These are phyloP conservation scores for Crotalus horridus DNA, from an alignment of 2,113 vertebrate genomes.

Conservation along the genomic window DNA sequence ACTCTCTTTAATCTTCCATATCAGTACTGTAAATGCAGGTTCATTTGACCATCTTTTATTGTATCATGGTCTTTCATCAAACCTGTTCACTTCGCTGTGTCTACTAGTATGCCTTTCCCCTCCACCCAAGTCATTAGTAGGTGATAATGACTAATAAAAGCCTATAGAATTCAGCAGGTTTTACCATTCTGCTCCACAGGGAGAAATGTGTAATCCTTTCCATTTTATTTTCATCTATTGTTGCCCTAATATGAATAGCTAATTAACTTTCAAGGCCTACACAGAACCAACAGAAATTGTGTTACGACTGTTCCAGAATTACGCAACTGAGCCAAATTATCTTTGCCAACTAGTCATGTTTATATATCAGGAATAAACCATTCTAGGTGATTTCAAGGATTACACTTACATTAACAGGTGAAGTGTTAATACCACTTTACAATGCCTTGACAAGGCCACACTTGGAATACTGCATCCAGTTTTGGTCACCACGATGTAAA, in stretches of 20 bases:
- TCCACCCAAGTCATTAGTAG: neutral
- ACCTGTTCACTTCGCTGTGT: constrained; percentile 1
- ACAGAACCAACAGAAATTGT: neutral
- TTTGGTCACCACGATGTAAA: too few relatives aligned
- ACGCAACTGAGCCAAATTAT: neutral
- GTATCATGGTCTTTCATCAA: constrained; percentile 6
- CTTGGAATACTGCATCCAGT: too few relatives aligned
- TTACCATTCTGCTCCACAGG: neutral
- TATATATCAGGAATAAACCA: neutral
- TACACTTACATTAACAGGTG: neutral
- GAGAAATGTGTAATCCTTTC: constrained; percentile 18
- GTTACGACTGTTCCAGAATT: neutral
- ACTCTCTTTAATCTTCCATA: neutral
- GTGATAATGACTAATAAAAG: constrained; percentile 18
- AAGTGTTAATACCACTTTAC: too few relatives aligned
- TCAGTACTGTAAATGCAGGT: constrained; percentile 13
- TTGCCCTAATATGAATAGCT: constrained; percentile 9
- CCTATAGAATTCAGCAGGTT: neutral
- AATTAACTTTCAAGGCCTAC: neutral
- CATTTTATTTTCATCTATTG: constrained; percentile 11
- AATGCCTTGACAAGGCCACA: too few relatives aligned
- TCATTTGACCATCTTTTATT: neutral
- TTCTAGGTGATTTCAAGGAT: neutral
- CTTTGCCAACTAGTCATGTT: neutral
- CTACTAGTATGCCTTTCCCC: neutral